Conservation (phyloP, 1,140 invertebrate species). For the Drosophila oshimai region DNA sequence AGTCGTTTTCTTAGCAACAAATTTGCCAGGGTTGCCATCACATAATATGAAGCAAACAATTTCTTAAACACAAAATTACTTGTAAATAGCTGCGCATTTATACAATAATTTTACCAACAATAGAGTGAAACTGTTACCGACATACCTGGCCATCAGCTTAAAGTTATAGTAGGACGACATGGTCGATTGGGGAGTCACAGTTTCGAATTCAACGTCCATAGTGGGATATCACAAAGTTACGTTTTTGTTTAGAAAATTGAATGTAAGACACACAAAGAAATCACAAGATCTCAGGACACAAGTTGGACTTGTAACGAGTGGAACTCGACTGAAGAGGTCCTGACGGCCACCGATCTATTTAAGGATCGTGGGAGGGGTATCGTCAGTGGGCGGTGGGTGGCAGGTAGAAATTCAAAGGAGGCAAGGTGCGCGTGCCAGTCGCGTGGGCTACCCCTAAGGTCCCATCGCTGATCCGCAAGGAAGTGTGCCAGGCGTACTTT, state of each 20-base stretch:
- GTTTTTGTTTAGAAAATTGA: constrained; percentile 16
- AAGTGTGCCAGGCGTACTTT: constrained; percentile 71
- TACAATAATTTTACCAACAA: constrained; percentile 12
- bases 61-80: neutral
- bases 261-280: constrained; percentile 37
- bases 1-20: neutral
- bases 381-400: constrained; percentile 17
- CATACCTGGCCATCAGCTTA: constrained; percentile 66
- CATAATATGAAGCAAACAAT: neutral
- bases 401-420: constrained; percentile 5
- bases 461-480: constrained; percentile 39
- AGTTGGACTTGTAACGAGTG: constrained; percentile 74
- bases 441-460: constrained; percentile 67
- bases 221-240: constrained; percentile 19
- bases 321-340: constrained; percentile 60
- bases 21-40: neutral
- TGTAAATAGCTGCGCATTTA: constrained; percentile 31
- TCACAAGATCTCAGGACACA: constrained; percentile 48
- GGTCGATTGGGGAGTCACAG: constrained; percentile 57
- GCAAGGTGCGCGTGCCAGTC: constrained; percentile 66
- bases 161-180: constrained; percentile 68
- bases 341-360: constrained; percentile 42
- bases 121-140: neutral
- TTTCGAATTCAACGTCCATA: constrained; percentile 62
- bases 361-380: constrained; percentile 25